These are phyloP conservation scores for Dione vanillae DNA, from an alignment of 2,888 invertebrate species.

Conservation along the genomic window DNA sequence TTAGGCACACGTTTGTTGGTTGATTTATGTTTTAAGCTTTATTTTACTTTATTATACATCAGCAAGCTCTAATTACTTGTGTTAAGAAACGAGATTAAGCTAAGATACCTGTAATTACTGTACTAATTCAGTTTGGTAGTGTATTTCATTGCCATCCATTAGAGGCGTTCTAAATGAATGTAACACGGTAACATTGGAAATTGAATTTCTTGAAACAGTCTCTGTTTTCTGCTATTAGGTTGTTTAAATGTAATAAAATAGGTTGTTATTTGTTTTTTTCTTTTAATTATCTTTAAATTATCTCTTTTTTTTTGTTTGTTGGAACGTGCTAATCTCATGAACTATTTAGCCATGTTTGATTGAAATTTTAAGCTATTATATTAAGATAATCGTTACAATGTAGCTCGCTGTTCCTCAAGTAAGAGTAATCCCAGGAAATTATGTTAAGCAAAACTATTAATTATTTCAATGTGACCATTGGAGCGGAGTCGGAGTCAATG, in stretches of 20 bases:
- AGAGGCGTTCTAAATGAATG: conserved; percentile 8
- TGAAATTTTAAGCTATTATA: no score
- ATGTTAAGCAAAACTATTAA: no score
- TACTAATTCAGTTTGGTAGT: conserved; percentile 5
- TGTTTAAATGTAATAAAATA: background rate
- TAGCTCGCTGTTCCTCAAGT: no score
- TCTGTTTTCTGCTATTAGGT: background rate
- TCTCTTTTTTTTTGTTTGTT: background rate
- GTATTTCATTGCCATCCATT: conserved; percentile 1
- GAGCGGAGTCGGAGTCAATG: no score
- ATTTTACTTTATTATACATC: conserved; percentile 19
- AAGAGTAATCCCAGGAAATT: no score
- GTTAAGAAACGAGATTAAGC: conserved; percentile 24
- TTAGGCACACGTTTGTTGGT: conserved; percentile 15
- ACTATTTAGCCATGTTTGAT: background rate
- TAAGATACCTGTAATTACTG: conserved; percentile 25
- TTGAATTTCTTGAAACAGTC: background rate
- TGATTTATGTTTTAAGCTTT: conserved; percentile 22
- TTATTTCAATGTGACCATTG: no score
- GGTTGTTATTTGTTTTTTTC: background rate
- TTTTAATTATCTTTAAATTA: no score
- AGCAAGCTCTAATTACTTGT: conserved; percentile 20
- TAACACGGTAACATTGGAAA: background rate
- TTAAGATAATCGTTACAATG: no score
- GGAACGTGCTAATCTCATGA: no score